Evolutionary conservation across 37 sponge, comb jelly and placozoan genomes (phyloP).

Genomic region (Spongia lamella): DNA sequence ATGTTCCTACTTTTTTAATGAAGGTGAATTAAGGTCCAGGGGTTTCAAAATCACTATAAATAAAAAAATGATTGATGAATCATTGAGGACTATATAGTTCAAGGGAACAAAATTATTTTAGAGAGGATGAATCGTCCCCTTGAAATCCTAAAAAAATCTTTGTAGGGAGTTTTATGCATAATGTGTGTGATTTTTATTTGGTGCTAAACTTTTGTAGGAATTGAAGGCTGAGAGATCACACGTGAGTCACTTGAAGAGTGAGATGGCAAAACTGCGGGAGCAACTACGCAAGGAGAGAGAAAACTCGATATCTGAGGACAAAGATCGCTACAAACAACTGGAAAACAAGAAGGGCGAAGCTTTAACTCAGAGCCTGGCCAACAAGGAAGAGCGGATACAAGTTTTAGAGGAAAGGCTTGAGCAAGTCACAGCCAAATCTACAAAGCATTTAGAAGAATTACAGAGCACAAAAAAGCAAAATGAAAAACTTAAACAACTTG

Average conservation of each 20-base stretch:
- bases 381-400: conserved; percentile 80
- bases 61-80: too few species aligned
- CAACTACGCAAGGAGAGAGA: conserved; percentile 6
- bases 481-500: not conserved
- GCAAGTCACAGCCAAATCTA: conserved; percentile 41
- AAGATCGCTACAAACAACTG: conserved; percentile 34
- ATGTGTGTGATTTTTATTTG: too few species aligned
- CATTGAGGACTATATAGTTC: too few species aligned
- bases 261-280: not conserved
- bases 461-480: conserved; percentile 7
- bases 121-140: too few species aligned
- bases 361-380: conserved; percentile 68
- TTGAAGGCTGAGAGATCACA: conserved; percentile 19
- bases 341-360: conserved; percentile 60
- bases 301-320: conserved; percentile 23
- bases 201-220: conserved; percentile 15
- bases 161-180: too few species aligned
- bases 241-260: not conserved
- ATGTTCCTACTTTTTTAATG: too few species aligned
- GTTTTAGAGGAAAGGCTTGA: conserved; percentile 70
- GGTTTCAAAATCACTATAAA: too few species aligned
- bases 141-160: too few species aligned
- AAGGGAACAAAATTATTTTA: too few species aligned
- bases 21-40: too few species aligned
- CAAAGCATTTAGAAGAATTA: conserved; percentile 45